Conservation (phyloP, 2,113 vertebrate genomes). For the Callocephalon fimbriatum region DNA sequence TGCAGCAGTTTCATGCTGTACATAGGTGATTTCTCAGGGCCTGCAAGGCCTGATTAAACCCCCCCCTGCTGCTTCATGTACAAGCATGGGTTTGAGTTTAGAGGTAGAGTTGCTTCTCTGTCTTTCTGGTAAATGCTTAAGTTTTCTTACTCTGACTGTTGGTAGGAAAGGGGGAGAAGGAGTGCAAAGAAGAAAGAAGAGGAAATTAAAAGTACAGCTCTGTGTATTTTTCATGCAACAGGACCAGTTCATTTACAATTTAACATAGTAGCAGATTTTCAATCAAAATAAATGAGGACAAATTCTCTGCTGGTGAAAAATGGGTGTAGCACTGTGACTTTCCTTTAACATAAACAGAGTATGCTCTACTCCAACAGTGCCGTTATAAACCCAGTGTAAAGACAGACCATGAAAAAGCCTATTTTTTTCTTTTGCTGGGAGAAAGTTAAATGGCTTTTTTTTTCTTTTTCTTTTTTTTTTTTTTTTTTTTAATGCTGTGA, state of each 20-base stretch:
- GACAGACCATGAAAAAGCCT: background rate
- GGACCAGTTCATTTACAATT: background rate
- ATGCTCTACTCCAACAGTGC: background rate
- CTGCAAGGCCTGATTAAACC: slow-evolving; percentile 64
- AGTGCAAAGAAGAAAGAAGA: slow-evolving; percentile 11
- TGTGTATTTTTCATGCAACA: slow-evolving; percentile 3
- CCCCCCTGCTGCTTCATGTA: slow-evolving; percentile 47
- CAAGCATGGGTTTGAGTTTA: background rate
- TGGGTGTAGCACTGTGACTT: background rate
- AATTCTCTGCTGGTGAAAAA: slow-evolving; percentile 33
- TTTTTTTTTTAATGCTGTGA: background rate
- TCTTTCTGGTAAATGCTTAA: slow-evolving; percentile 13
- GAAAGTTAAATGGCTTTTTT: background rate
- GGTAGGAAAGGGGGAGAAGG: background rate
- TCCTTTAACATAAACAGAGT: background rate
- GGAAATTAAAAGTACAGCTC: slow-evolving; percentile 37
- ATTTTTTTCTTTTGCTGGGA: background rate
- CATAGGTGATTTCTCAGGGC: slow-evolving; percentile 42
- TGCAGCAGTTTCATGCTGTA: background rate
- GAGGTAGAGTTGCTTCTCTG: background rate
- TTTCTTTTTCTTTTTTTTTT: background rate
- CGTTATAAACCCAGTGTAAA: background rate
- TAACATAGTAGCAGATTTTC: background rate
- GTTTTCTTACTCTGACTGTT: background rate
- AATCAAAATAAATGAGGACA: slow-evolving; percentile 33